Conservation (phyloP, 2,113 vertebrate genomes). For the Canis aureus region DNA sequence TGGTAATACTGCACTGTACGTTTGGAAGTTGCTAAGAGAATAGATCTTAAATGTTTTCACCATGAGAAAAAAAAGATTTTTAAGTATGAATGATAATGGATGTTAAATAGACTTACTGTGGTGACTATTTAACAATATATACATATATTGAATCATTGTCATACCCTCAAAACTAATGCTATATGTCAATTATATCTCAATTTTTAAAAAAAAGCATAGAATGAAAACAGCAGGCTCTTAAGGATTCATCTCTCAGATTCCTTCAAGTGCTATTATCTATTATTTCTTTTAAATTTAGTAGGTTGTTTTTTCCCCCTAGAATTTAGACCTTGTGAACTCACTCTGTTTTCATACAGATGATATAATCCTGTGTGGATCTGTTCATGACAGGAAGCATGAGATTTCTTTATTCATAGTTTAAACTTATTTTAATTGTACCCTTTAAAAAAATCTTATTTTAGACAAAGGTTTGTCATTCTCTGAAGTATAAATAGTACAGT, state of each 20-base stretch:
- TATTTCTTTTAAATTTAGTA: conserved; percentile 13
- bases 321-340: not conserved
- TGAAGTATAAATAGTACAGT: conserved; percentile 13
- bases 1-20: not conserved
- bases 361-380: not conserved
- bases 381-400: not conserved
- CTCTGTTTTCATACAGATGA: not conserved
- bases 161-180: not conserved
- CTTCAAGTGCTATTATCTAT: not conserved
- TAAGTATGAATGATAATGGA: not conserved
- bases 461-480: not conserved
- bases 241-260: not conserved
- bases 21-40: not conserved
- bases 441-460: not conserved
- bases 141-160: not conserved
- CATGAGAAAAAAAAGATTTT: not conserved
- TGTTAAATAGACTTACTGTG: not conserved
- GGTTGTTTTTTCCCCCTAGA: not conserved
- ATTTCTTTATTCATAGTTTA: conserved; percentile 33
- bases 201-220: not conserved
- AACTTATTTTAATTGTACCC: not conserved
- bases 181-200: not conserved
- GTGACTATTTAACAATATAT: not conserved
- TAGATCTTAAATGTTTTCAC: not conserved
- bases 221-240: not conserved